These are phyloP conservation scores for Ectropis crepuscularia DNA, from an alignment of 2,888 invertebrate genomes.

Conservation along the genomic window DNA sequence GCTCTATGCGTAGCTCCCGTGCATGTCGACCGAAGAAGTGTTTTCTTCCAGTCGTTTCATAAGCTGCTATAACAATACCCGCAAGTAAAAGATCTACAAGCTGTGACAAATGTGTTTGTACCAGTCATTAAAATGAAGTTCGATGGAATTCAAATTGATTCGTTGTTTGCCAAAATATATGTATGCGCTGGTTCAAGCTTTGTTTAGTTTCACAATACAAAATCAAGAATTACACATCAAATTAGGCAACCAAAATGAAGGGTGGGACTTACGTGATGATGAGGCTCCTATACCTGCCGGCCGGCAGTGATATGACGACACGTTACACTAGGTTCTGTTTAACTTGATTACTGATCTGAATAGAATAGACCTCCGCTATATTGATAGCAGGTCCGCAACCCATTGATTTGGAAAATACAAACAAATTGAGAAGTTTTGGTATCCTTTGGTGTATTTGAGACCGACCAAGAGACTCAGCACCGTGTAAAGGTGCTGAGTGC, in stretches of 20 bases:
- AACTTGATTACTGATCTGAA: too few relatives aligned
- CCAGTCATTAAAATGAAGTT: conserved; percentile 99
- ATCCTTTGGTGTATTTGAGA: conserved; percentile 95
- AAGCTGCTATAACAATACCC: conserved; percentile 94
- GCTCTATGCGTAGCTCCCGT: conserved; percentile 98
- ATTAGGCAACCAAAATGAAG: too few relatives aligned
- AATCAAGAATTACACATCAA: too few relatives aligned
- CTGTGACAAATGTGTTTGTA: conserved; percentile 98
- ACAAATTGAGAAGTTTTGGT: conserved; percentile 91
- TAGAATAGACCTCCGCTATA: conserved; percentile 95
- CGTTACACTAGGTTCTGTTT: too few relatives aligned
- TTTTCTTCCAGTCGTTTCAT: conserved; percentile 98
- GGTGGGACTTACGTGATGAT: too few relatives aligned
- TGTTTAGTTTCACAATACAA: too few relatives aligned
- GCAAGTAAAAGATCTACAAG: conserved; percentile 86
- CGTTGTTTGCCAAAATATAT: too few relatives aligned
- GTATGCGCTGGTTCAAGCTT: too few relatives aligned
- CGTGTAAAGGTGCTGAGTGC: conserved; percentile 93
- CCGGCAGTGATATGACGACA: too few relatives aligned
- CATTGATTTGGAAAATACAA: conserved; percentile 89
- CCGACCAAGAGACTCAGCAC: conserved; percentile 95
- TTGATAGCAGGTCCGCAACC: conserved; percentile 93
- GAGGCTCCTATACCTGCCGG: too few relatives aligned
- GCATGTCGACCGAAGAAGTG: conserved; percentile 95
- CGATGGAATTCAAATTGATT: conserved; percentile 99